Evolutionary conservation across 2,113 vertebrate genomes (phyloP).

Genomic region (Eublepharis macularius): DNA sequence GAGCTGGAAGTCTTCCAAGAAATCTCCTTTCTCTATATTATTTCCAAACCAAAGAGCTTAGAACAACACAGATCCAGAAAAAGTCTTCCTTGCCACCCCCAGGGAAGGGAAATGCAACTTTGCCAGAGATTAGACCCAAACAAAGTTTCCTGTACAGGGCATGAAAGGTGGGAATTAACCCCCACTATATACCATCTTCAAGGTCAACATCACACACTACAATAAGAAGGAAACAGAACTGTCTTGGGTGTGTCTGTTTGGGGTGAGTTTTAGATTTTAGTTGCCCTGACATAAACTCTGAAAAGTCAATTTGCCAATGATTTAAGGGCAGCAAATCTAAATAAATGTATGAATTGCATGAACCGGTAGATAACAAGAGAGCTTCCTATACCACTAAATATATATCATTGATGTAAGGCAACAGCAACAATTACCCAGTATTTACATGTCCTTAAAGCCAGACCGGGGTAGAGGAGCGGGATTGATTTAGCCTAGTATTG

Average conservation of each 20-base stretch:
- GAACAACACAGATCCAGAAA: slow-evolving; percentile 37
- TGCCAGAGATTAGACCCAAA: not conserved
- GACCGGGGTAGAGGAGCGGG: too few species aligned
- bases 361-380: too few species aligned
- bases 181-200: not conserved
- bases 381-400: too few species aligned
- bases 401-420: too few species aligned
- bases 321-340: not conserved
- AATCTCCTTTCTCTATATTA: not conserved
- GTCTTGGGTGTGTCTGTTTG: not conserved
- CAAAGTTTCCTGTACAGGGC: too few species aligned
- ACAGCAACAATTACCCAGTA: too few species aligned
- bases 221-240: not conserved
- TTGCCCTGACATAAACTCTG: not conserved
- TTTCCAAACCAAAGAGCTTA: slow-evolving; percentile 23
- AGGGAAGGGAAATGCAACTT: not conserved
- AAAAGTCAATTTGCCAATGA: not conserved
- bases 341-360: not conserved
- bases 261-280: not conserved
- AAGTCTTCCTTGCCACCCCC: not conserved
- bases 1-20: not conserved
- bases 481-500: too few species aligned
- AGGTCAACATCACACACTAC: not conserved
- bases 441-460: too few species aligned
- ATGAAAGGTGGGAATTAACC: not conserved